These are phyloP conservation scores for Saccostrea echinata DNA, from an alignment of 1,140 invertebrate genomes.

Conservation along the genomic window DNA sequence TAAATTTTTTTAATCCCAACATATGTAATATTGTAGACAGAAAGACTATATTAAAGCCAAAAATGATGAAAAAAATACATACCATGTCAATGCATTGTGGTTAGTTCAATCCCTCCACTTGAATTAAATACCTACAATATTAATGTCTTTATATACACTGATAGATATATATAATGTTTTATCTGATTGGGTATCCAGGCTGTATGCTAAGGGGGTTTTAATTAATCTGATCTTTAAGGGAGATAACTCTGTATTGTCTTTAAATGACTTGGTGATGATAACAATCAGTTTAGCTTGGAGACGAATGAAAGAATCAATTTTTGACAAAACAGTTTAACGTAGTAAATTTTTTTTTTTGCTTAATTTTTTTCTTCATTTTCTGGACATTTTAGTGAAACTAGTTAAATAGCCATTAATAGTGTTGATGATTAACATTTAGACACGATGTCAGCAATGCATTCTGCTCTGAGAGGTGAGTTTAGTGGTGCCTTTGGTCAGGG, in stretches of 20 bases:
- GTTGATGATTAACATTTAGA: background rate
- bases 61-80: background rate
- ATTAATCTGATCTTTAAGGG: background rate
- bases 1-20: background rate
- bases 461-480: background rate
- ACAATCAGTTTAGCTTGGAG: background rate
- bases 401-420: background rate
- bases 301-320: background rate
- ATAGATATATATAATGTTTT: background rate
- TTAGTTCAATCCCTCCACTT: background rate
- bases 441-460: background rate
- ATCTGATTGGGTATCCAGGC: background rate
- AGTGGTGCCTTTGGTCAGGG: background rate
- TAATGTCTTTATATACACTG: background rate
- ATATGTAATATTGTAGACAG: background rate
- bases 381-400: background rate
- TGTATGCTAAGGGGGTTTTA: background rate
- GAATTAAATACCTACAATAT: background rate
- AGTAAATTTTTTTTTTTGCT: background rate
- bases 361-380: background rate
- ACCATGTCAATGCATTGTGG: background rate
- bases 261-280: background rate
- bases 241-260: slow-evolving; percentile 12
- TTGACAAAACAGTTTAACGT: background rate
- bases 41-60: background rate